phyloP scores from a whole-genome alignment of 2,113 vertebrate genomes.

The Nicator chloris region DNA sequence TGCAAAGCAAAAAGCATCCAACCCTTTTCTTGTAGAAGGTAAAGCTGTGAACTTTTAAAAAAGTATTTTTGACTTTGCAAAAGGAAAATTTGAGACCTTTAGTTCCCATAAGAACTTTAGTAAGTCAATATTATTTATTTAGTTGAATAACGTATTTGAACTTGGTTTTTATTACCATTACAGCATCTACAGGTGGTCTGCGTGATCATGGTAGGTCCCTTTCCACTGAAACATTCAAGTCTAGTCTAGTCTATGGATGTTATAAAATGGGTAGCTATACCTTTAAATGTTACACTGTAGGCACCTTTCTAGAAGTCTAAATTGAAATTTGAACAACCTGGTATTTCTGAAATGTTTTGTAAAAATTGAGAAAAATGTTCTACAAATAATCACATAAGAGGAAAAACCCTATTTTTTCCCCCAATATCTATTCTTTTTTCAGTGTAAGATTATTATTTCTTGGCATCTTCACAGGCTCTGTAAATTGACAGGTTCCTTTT shows the following conservation, averaged over 20 bases:
- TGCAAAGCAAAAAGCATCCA: not conserved
- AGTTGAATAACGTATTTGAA: not conserved
- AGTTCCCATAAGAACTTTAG: not conserved
- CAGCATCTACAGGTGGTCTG: not conserved
- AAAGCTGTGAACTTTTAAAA: not conserved
- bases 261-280: not conserved
- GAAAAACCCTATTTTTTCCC: accelerated
- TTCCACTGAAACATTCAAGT: not conserved
- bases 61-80: not conserved
- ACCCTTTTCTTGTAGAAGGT: not conserved
- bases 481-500: not conserved
- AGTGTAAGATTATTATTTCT: not conserved
- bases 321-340: not conserved
- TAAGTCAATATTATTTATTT: not conserved
- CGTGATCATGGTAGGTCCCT: not conserved
- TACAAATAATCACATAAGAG: not conserved
- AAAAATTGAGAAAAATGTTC: not conserved
- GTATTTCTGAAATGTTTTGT: not conserved
- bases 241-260: not conserved
- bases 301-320: not conserved
- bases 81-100: not conserved
- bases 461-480: not conserved
- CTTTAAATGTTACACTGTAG: not conserved
- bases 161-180: not conserved
- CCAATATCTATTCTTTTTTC: not conserved